Conservation (phyloP, 2,797 vertebrate genomes). For the Philypnodon macrostomus region DNA sequence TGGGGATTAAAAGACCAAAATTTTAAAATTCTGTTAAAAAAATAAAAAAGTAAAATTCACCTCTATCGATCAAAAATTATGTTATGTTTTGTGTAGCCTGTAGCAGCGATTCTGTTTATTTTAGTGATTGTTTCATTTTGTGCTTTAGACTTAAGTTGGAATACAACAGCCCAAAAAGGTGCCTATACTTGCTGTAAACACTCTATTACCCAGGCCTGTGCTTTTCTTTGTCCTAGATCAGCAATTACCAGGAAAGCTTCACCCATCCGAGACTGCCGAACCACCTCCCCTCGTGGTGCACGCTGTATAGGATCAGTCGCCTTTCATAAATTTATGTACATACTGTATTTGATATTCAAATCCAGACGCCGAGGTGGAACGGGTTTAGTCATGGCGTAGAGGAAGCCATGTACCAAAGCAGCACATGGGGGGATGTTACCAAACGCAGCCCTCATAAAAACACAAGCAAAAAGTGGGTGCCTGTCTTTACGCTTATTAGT, state of each 20-base stretch:
- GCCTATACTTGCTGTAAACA: neutral
- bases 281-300: slow-evolving; percentile 39
- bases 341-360: slow-evolving; percentile 67
- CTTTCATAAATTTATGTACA: slow-evolving; percentile 70
- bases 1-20: too few species aligned
- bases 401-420: slow-evolving; percentile 49
- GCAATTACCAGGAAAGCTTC: slow-evolving; percentile 37
- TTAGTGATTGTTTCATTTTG: too few species aligned
- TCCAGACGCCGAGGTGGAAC: slow-evolving; percentile 56
- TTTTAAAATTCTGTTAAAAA: too few species aligned
- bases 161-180: neutral
- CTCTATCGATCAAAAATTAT: too few species aligned
- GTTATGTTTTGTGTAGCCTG: too few species aligned
- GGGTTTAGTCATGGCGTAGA: slow-evolving; percentile 69
- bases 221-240: slow-evolving; percentile 36
- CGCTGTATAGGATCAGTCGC: slow-evolving; percentile 57
- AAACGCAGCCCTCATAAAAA: slow-evolving; percentile 30
- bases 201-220: slow-evolving; percentile 9
- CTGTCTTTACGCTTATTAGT: slow-evolving; percentile 61
- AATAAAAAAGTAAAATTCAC: too few species aligned
- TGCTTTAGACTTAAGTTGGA: too few species aligned
- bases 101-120: too few species aligned
- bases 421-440: slow-evolving; percentile 36
- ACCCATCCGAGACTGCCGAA: slow-evolving; percentile 30
- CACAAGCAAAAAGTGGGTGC: slow-evolving; percentile 34